A percentile compares a stretch with the other conserved stretches of the same genome.
These are phyloP conservation scores for Lordiphosa andalusiaca DNA, from an alignment of 2,888 invertebrate species.

Conservation along the genomic window DNA sequence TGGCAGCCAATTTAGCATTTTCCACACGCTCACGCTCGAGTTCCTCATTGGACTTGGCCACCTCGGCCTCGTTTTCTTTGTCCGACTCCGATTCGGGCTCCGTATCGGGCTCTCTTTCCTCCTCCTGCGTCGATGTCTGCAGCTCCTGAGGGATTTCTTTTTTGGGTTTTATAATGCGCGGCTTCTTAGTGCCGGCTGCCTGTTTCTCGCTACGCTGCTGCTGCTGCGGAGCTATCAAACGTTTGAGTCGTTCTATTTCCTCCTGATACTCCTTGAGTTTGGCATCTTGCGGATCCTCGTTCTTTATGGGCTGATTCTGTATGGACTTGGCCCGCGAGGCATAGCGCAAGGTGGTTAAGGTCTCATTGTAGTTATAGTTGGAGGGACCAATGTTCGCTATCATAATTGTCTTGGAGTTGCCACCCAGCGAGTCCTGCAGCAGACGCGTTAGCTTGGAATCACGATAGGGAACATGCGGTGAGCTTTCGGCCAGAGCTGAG, in stretches of 20 bases:
- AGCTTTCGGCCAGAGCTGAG: conserved; percentile 96
- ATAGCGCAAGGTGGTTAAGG: conserved; percentile 96
- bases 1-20: conserved; percentile 88
- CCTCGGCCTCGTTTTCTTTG: conserved; percentile 76
- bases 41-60: conserved; percentile 76
- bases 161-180: conserved; percentile 70
- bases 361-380: conserved; percentile 98
- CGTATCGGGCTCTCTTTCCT: conserved; percentile 79
- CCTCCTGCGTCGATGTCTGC: conserved; percentile 28
- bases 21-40: conserved; percentile 86
- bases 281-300: conserved; percentile 99
- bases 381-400: conserved; percentile 99
- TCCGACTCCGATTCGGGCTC: conserved; percentile 77
- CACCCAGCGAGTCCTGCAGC: conserved; percentile 98
- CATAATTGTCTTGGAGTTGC: conserved; percentile 99
- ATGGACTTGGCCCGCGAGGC: conserved; percentile 99
- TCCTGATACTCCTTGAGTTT: conserved; percentile 96
- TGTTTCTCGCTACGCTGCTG: conserved; percentile 72
- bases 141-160: conserved; percentile 51
- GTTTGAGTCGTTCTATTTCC: conserved; percentile 90
- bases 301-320: conserved; percentile 98
- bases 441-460: conserved; percentile 98
- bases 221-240: conserved; percentile 80
- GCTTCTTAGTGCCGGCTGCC: conserved; percentile 49
- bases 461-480: conserved; percentile 97